Evolutionary conservation across 2,113 vertebrate species (phyloP).

Genomic region (Panthera uncia): DNA sequence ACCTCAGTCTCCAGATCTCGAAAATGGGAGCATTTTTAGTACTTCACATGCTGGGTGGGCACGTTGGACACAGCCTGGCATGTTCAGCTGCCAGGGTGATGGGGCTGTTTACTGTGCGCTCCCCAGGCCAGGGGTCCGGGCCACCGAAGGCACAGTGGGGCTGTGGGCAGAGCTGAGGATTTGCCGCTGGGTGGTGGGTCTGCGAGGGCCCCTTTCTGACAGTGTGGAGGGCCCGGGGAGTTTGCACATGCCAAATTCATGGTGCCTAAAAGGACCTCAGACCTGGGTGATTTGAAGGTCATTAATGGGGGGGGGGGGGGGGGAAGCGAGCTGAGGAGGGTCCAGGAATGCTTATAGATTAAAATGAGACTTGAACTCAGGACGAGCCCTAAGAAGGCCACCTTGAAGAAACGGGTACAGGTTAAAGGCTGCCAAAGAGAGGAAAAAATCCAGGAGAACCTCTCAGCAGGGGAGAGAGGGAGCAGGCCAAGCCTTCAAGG

Average conservation of each 20-base stretch:
- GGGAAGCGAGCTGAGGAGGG: fast-evolving
- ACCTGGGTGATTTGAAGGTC: background rate
- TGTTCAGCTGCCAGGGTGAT: background rate
- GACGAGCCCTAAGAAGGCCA: background rate
- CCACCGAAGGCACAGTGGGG: background rate
- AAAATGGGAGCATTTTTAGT: background rate
- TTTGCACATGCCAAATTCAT: background rate
- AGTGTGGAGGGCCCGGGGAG: too few relatives aligned
- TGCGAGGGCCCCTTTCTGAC: background rate
- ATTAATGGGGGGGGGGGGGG: background rate
- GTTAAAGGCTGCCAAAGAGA: background rate
- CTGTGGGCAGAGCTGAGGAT: background rate
- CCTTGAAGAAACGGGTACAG: background rate
- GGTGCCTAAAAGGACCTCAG: too few relatives aligned
- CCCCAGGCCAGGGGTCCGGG: background rate
- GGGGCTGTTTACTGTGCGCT: background rate
- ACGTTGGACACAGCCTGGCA: background rate
- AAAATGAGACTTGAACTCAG: background rate
- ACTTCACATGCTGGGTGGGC: background rate
- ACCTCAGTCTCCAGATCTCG: background rate
- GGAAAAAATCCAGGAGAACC: background rate
- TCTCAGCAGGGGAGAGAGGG: too few relatives aligned
- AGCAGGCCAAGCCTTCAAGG: background rate
- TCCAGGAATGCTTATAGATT: background rate
- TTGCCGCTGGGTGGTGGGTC: background rate